Conservation (phyloP, 2,113 vertebrate genomes). For the Arothron firmamentum region DNA sequence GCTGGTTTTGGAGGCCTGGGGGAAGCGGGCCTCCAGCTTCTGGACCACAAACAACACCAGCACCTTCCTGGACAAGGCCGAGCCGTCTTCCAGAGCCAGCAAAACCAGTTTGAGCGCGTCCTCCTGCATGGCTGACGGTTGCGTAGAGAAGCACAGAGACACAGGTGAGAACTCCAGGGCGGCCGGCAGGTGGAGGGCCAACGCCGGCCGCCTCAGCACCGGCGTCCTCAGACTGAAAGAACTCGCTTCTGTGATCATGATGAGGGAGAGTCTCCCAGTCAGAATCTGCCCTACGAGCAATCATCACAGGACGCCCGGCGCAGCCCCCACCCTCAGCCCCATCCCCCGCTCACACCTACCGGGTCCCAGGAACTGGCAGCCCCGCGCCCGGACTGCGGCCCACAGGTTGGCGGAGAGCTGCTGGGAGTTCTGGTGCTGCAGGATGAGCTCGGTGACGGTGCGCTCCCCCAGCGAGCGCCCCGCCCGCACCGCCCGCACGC, state of each 20-base stretch:
- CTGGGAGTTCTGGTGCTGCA: conserved; percentile 97
- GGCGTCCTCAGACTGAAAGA: conserved; percentile 68
- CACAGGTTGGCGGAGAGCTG: conserved; percentile 97
- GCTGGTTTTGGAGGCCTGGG: conserved; percentile 97
- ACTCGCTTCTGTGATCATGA: conserved; percentile 69
- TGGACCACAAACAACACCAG: conserved; percentile 97
- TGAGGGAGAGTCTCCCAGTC: conserved; percentile 65
- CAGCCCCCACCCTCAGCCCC: conserved; percentile 23
- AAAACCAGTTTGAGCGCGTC: conserved; percentile 93
- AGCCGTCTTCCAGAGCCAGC: conserved; percentile 93
- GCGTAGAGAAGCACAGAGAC: neutral
- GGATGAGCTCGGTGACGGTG: conserved; percentile 97
- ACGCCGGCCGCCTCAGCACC: no score
- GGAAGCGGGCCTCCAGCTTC: conserved; percentile 93
- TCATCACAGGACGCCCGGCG: conserved; percentile 71
- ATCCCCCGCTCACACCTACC: conserved; percentile 83
- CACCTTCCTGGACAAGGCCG: conserved; percentile 95
- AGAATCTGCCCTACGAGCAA: conserved; percentile 81
- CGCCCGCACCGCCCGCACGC: conserved; percentile 86
- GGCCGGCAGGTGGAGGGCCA: no score
- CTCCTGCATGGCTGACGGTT: conserved; percentile 89
- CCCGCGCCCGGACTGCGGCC: conserved; percentile 94
- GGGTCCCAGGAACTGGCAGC: conserved; percentile 96
- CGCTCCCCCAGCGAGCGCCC: conserved; percentile 90
- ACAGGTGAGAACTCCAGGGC: neutral